Evolutionary conservation across 2,797 vertebrate species (phyloP).

Genomic region (Premnoplex brunnescens): DNA sequence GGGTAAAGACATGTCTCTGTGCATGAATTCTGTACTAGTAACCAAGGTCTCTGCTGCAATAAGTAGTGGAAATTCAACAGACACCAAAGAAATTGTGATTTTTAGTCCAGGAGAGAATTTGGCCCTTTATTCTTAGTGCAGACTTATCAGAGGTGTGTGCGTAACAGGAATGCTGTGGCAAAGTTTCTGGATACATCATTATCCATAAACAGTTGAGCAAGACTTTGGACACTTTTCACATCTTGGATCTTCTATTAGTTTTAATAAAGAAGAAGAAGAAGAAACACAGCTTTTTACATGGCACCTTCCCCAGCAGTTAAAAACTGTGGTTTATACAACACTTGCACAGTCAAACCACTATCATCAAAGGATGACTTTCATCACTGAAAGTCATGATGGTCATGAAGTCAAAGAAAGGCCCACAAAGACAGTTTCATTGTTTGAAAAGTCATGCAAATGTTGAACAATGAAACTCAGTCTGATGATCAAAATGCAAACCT

Average conservation of each 20-base stretch:
- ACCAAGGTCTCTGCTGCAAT: not conserved
- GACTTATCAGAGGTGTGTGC: not conserved
- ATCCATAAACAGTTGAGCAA: conserved; percentile 20
- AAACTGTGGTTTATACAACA: conserved; percentile 19
- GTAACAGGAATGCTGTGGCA: not conserved
- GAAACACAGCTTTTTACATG: conserved; percentile 27
- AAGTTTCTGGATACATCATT: not conserved
- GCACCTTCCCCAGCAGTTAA: conserved; percentile 15
- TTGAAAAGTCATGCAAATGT: conserved; percentile 49
- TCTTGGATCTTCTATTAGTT: not conserved
- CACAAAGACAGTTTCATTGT: conserved; percentile 40
- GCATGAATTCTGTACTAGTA: not conserved
- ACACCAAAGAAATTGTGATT: not conserved
- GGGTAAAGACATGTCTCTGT: not conserved
- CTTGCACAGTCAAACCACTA: not conserved
- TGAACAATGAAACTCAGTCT: conserved; percentile 16
- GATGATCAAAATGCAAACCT: conserved; percentile 44
- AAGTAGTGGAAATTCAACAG: not conserved
- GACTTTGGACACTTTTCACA: not conserved
- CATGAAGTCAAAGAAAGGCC: conserved; percentile 24
- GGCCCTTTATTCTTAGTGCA: not conserved
- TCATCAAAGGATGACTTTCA: conserved; percentile 23
- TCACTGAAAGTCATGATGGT: not conserved
- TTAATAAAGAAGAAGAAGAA: conserved; percentile 12
- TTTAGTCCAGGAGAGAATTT: not conserved